Conservation (phyloP, 2,797 vertebrate genomes). For the Onychomys torridus region DNA sequence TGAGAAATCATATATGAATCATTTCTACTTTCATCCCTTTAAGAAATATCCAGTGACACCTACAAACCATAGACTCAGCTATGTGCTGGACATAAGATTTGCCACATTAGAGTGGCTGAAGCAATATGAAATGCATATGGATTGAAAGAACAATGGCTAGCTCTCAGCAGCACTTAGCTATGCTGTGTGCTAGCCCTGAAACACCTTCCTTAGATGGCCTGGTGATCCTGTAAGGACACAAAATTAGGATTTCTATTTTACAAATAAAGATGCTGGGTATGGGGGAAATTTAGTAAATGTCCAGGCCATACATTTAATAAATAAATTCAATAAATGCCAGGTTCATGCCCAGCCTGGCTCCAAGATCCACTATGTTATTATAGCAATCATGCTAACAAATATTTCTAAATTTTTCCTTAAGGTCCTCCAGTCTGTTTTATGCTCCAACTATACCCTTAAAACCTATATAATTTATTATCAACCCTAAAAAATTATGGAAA, state of each 20-base stretch:
- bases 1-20: not conserved
- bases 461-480: not conserved
- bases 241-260: slow-evolving; percentile 31
- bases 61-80: not conserved
- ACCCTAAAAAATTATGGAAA: slow-evolving; percentile 27
- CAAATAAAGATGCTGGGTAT: not conserved
- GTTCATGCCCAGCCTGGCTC: not conserved
- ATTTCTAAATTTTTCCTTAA: slow-evolving; percentile 6
- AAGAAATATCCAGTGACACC: slow-evolving; percentile 51
- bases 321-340: too few species aligned
- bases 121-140: not conserved
- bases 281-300: slow-evolving; percentile 11
- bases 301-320: not conserved
- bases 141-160: slow-evolving; percentile 30
- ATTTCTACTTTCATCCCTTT: slow-evolving; percentile 7
- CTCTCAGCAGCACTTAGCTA: not conserved
- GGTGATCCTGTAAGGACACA: slow-evolving; percentile 19
- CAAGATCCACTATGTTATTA: not conserved
- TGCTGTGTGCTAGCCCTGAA: not conserved
- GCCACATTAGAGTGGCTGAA: not conserved
- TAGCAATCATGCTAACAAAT: slow-evolving; percentile 11
- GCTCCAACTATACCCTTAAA: slow-evolving; percentile 23
- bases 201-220: not conserved
- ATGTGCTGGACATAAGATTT: not conserved
- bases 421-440: not conserved